A percentile compares a stretch with the other conserved stretches of the same genome.
Conservation (phyloP, 2,113 vertebrate genomes). For the Rhynchopsitta pachyrhyncha region DNA sequence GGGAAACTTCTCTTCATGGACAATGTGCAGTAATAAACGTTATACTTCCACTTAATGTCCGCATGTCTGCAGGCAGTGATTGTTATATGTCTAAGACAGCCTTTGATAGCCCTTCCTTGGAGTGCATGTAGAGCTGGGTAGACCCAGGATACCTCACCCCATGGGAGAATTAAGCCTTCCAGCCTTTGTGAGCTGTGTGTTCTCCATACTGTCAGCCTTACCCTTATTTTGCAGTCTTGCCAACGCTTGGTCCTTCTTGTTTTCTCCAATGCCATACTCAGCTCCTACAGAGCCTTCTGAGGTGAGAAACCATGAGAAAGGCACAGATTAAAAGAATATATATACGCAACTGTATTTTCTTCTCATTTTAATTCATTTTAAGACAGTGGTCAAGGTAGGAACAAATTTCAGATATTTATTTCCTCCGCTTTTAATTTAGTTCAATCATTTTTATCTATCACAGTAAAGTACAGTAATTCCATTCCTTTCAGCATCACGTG, state of each 20-base stretch:
- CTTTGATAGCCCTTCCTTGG: neutral
- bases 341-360: neutral
- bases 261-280: neutral
- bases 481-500: neutral
- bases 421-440: neutral
- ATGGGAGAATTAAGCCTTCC: neutral
- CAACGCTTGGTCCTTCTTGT: neutral
- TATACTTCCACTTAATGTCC: neutral
- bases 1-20: neutral
- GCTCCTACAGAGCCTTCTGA: neutral
- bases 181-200: neutral
- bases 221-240: neutral
- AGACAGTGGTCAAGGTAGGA: neutral
- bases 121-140: neutral
- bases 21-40: neutral
- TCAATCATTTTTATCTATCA: neutral
- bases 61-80: neutral
- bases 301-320: neutral
- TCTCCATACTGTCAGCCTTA: neutral
- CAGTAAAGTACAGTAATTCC: neutral
- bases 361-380: neutral
- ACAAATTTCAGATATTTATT: neutral
- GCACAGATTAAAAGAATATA: neutral
- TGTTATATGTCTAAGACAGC: neutral
- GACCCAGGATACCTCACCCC: accelerated